phyloP scores from a whole-genome alignment of 1,140 invertebrate species.

The Atta texana region DNA sequence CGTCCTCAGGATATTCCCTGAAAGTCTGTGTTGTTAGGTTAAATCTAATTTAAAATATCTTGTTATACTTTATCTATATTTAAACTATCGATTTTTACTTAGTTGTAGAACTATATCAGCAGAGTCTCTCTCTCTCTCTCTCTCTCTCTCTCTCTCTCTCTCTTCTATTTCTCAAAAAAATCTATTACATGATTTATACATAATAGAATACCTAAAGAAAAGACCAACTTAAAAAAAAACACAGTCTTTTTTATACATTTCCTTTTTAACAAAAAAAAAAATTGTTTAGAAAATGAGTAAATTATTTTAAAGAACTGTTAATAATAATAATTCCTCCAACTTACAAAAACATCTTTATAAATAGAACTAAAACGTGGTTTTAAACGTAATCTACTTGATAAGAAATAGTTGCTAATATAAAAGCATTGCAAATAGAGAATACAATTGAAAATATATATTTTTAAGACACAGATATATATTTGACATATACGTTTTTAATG shows the following conservation, averaged over 20 bases:
- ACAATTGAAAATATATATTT: background rate
- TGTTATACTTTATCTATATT: background rate
- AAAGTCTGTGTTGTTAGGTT: too few relatives aligned
- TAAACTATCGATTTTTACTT: background rate
- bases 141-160: background rate
- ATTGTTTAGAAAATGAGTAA: background rate
- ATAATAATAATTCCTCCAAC: background rate
- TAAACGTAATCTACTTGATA: background rate
- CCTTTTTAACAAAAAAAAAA: slow-evolving; percentile 19
- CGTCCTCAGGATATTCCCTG: too few relatives aligned
- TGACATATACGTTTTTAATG: background rate
- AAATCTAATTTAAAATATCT: background rate
- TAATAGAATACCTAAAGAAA: background rate
- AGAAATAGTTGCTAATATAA: background rate
- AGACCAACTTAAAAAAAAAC: background rate
- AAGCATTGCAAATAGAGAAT: background rate
- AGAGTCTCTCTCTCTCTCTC: background rate
- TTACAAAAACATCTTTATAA: background rate
- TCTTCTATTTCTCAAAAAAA: background rate
- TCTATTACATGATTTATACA: background rate
- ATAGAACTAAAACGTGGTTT: background rate
- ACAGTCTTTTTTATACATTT: background rate
- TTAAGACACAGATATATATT: background rate
- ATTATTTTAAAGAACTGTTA: background rate
- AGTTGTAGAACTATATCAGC: background rate